Base-by-base conservation (phyloP, 2,113 vertebrate genomes). In the Gymnogyps californianus region DNA sequence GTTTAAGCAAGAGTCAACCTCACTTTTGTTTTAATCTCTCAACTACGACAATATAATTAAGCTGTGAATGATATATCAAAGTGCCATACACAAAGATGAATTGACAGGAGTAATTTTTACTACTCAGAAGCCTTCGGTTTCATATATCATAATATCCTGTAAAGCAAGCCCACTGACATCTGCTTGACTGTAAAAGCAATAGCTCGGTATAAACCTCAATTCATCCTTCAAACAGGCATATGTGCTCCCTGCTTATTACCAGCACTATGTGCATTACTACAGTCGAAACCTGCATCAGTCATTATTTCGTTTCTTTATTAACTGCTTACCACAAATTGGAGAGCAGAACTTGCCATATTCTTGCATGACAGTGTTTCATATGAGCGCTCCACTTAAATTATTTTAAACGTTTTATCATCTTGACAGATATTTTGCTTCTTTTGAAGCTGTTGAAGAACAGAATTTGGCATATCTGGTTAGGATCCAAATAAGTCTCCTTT, bases 21-120 rank as follows among this genome's bases (percentile, higher is more conserved):
- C 89, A 72, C 76, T 93, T 97, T 92, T 97, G 83, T 96, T 96
- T 95, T 97, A 96, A 79, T 94, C 87, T 93, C 95, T 94, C 52
- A 75, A 80, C 83, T 79, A 87, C 66, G 67, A 97, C 96, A 94
- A 96, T 89, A 96, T 97, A 98, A 98, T 97, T 97, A 97, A 96
- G 82, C 80, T 85, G 83, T 87, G 94, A 97, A 94, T 83, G 87
- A 87, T 95, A 65, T 96, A 96, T 97, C 89, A 96, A 97, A 97
- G 81, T 93, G 75, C 87, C 86, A 83, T 87, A 44, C 88, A 92
- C 79, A 93, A 94, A 96, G 96, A 90, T 11, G 11, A 94, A 98
- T 47, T 94, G 92, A 97, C 32, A 95, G 65, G 46, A 94, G 24
- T 93, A 70, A 84, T 95, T 96, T 91, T 97, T 96, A 94, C 75